These are phyloP conservation scores for Ephestia elutella DNA, from an alignment of 1,140 invertebrate genomes.

Conservation along the genomic window DNA sequence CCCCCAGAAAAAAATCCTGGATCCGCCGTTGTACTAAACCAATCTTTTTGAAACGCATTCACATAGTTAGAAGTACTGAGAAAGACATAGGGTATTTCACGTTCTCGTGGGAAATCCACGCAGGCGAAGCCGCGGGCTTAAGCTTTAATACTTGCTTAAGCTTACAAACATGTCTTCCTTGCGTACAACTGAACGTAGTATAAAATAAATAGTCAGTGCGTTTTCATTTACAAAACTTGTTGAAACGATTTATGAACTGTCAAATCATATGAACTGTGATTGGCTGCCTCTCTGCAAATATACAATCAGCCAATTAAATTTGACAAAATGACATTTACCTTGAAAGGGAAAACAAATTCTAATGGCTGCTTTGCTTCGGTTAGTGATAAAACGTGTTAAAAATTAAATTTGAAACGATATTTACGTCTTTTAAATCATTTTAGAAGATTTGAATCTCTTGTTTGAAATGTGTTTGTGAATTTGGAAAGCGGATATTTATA, in stretches of 20 bases:
- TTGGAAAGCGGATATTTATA: background rate
- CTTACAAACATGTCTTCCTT: too few species aligned
- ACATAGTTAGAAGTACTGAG: too few species aligned
- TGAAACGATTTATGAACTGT: background rate
- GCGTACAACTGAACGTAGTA: background rate
- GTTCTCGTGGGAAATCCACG: too few species aligned
- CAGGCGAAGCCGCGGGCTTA: too few species aligned
- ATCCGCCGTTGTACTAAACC: too few species aligned
- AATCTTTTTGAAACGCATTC: too few species aligned
- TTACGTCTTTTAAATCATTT: background rate
- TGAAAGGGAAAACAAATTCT: slow-evolving; percentile 7
- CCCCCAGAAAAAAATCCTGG: too few species aligned
- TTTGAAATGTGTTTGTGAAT: background rate
- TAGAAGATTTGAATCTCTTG: background rate
- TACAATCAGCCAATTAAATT: slow-evolving; percentile 24
- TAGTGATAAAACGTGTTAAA: slow-evolving; percentile 9
- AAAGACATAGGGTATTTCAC: too few species aligned
- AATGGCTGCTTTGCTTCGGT: slow-evolving; percentile 8
- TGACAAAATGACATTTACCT: background rate
- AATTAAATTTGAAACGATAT: background rate
- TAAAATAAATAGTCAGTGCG: background rate
- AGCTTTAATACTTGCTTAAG: too few species aligned
- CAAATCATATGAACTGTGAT: slow-evolving; percentile 29
- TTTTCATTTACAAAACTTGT: background rate
- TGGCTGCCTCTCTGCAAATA: slow-evolving; percentile 33